A percentile compares a stretch with the other conserved stretches of the same genome.
Conservation (phyloP, 2,113 vertebrate species). For the Psammodynastes pulverulentus region DNA sequence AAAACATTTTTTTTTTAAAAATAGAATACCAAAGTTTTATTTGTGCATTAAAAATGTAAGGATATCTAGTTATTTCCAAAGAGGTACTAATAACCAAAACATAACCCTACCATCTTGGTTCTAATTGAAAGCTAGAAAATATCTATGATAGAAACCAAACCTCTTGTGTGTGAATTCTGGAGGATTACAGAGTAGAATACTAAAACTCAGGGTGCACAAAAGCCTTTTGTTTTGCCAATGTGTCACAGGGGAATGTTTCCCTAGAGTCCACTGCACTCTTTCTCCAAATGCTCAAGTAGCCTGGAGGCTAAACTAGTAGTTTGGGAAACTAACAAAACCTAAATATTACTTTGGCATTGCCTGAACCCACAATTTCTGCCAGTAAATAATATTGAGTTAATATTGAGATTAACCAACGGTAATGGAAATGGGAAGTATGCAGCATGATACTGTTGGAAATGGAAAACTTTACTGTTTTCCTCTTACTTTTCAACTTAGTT, state of each 20-base stretch:
- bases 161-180: not conserved
- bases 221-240: not conserved
- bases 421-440: slow-evolving; percentile 12
- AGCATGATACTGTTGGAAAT: slow-evolving; percentile 18
- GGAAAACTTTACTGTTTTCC: not conserved
- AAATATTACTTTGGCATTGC: not conserved
- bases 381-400: not conserved
- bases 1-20: not conserved
- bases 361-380: not conserved
- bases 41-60: not conserved
- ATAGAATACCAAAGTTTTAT: slow-evolving; percentile 19
- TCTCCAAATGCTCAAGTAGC: not conserved
- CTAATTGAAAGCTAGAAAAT: not conserved
- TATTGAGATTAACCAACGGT: not conserved
- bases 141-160: not conserved
- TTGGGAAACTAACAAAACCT: not conserved
- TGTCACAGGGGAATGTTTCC: not conserved
- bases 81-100: not conserved
- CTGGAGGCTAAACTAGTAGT: not conserved
- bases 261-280: not conserved
- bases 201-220: not conserved
- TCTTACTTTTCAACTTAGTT: slow-evolving; percentile 8
- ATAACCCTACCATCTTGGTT: not conserved
- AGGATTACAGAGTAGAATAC: not conserved
- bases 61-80: not conserved